Evolutionary conservation across 2,797 vertebrate species (phyloP).

Genomic region (Molossus molossus): DNA sequence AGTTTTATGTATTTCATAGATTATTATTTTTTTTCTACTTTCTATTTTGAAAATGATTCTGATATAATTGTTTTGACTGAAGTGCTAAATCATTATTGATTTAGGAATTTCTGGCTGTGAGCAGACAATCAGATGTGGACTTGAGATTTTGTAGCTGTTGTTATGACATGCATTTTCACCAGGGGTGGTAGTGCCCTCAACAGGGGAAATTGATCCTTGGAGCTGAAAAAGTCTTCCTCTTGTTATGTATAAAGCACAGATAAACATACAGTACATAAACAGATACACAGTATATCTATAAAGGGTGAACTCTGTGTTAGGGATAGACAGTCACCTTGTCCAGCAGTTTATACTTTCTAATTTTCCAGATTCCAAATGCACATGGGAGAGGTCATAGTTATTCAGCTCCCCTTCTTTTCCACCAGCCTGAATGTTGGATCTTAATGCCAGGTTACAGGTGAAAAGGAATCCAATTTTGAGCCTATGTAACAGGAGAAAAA

Average conservation of each 20-base stretch:
- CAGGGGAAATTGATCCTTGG: not conserved
- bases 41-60: constrained; percentile 57
- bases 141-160: constrained; percentile 57
- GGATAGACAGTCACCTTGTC: not conserved
- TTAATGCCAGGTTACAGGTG: not conserved
- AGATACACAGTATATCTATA: not conserved
- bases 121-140: constrained; percentile 6
- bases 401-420: not conserved
- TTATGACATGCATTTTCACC: not conserved
- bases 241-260: not conserved
- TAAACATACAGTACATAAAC: not conserved
- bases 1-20: constrained; percentile 24
- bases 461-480: constrained; percentile 20
- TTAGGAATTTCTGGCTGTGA: constrained; percentile 45
- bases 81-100: constrained; percentile 49
- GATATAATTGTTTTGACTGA: constrained; percentile 59
- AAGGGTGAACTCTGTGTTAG: not conserved
- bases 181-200: not conserved
- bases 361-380: not conserved
- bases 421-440: not conserved
- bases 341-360: not conserved
- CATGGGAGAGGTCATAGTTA: not conserved
- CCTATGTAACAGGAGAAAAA: not conserved
- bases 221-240: not conserved
- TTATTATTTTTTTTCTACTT: constrained; percentile 9